phyloP scores from a whole-genome alignment of 1,140 invertebrate genomes.

The Andrena cerasifolii region DNA sequence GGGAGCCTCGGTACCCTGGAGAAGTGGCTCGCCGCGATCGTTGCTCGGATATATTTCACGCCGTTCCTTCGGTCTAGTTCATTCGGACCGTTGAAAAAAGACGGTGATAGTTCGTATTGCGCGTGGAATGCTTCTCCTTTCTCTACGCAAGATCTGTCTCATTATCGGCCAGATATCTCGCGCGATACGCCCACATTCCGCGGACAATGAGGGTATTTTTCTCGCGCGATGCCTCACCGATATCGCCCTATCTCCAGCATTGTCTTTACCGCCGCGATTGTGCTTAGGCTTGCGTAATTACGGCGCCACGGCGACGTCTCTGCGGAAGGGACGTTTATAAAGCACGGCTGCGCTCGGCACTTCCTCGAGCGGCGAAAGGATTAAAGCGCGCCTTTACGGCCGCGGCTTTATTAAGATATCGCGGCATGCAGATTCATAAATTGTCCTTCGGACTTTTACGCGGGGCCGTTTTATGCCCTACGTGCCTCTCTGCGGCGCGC shows the following conservation, averaged over 20 bases:
- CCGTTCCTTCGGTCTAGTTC: neutral
- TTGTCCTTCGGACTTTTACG: slow-evolving; percentile 24
- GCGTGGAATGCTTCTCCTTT: too few species aligned
- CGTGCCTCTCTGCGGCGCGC: neutral
- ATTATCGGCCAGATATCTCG: slow-evolving; percentile 32
- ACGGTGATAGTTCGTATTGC: neutral
- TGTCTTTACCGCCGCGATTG: slow-evolving; percentile 45
- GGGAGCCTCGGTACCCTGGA: too few species aligned
- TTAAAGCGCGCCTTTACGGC: slow-evolving; percentile 51
- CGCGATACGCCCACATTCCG: slow-evolving; percentile 48
- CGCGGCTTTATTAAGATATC: slow-evolving; percentile 53
- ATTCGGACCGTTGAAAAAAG: neutral
- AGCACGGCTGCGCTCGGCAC: slow-evolving; percentile 52
- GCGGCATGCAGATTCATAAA: slow-evolving; percentile 32
- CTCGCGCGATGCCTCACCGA: slow-evolving; percentile 11
- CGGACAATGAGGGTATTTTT: slow-evolving; percentile 43
- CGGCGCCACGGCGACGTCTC: slow-evolving; percentile 69
- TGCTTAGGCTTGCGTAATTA: slow-evolving; percentile 77
- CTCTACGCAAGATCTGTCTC: neutral
- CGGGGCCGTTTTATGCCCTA: slow-evolving; percentile 34
- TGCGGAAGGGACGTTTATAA: slow-evolving; percentile 71
- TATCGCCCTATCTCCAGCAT: slow-evolving; percentile 32
- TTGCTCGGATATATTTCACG: too few species aligned
- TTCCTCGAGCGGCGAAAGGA: slow-evolving; percentile 54
- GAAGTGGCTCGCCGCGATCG: neutral